A percentile compares a stretch with the other conserved stretches of the same genome.
These are phyloP conservation scores for Aelia acuminata DNA, from an alignment of 2,888 invertebrate species.

Conservation along the genomic window DNA sequence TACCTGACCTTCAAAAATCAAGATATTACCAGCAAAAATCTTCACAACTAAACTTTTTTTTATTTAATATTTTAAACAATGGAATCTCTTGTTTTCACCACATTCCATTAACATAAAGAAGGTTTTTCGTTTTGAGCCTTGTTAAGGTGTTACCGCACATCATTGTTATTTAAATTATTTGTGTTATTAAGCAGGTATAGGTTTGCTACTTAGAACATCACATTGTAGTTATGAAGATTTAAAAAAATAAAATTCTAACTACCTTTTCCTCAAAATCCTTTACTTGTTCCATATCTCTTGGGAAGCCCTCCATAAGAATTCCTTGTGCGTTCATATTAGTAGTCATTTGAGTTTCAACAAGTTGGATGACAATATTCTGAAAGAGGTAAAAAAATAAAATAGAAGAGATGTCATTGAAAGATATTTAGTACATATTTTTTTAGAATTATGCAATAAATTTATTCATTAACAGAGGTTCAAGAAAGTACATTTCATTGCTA, in stretches of 20 bases:
- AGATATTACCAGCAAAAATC: no score
- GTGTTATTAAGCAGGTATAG: no score
- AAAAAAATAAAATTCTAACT: neutral
- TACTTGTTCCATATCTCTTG: slow-evolving; percentile 90
- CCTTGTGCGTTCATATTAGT: slow-evolving; percentile 78
- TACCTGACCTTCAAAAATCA: no score
- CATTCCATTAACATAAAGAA: no score
- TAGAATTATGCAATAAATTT: neutral
- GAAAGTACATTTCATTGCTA: neutral
- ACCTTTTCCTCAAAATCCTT: slow-evolving; percentile 92
- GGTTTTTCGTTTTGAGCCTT: no score
- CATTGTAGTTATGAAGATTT: neutral
- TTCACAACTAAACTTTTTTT: no score
- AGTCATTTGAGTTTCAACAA: slow-evolving; percentile 80
- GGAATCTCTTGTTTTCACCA: no score
- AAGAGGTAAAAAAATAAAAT: slow-evolving; percentile 59
- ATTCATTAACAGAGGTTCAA: neutral
- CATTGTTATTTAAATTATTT: no score
- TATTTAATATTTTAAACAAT: no score
- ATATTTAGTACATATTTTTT: neutral
- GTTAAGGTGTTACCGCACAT: no score
- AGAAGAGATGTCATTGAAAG: neutral
- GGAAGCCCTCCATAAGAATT: slow-evolving; percentile 94
- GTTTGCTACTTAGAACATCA: no score
- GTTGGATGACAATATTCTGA: slow-evolving; percentile 81